Evolutionary conservation across 1,140 invertebrate species (phyloP), one percentile per base, ranked within the genome.

Genomic region (Drosophila sucinea): DNA sequence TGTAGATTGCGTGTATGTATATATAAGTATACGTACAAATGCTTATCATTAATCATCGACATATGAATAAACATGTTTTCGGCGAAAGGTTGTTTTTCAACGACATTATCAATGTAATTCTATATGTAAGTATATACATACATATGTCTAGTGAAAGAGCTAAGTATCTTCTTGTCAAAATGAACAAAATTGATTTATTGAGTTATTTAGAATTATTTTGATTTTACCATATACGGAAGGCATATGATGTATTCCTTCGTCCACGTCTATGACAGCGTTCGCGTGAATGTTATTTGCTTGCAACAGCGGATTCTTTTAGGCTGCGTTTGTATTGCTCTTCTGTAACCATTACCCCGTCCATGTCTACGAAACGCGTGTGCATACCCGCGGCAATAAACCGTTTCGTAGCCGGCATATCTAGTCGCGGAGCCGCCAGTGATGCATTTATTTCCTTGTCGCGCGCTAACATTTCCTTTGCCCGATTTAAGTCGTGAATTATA

Each of bases 311-410:
- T 3, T 51, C 44, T 10, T 51, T 51, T 10, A 71, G 51, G 35
- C 69, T 78, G 23, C 63, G 55, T 8, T 64, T 73, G 5, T 78
- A 78, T 32, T 78, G 76, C 6, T 66, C 44, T 40, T 78, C 76
- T 1, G 76, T 79, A 17, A 78, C 75, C 63, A 78, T 79, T 25
- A 73, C 76, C 5, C 77, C 77, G 4, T 75, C 67, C 71, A 80
- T 79, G 10, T 79, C 77, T 1, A 79, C 71, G 33, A 79, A 79
- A 6, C 77, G 77, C 1, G 73, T 77, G 6, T 81, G 77, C 54
- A 73, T 61, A 23, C 81, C 81, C 1, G 81, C 69, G 10, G 77
- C 58, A 47, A 83, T 83, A 44, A 83, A 83, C 5, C 81, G 65
- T 58, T 77, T 85, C 47, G 68, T 69, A 17, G 81, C 81, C 2